Evolutionary conservation across 2,113 vertebrate genomes (phyloP), one percentile per base, ranked within the genome.

Genomic region (Oceanodroma tethys): DNA sequence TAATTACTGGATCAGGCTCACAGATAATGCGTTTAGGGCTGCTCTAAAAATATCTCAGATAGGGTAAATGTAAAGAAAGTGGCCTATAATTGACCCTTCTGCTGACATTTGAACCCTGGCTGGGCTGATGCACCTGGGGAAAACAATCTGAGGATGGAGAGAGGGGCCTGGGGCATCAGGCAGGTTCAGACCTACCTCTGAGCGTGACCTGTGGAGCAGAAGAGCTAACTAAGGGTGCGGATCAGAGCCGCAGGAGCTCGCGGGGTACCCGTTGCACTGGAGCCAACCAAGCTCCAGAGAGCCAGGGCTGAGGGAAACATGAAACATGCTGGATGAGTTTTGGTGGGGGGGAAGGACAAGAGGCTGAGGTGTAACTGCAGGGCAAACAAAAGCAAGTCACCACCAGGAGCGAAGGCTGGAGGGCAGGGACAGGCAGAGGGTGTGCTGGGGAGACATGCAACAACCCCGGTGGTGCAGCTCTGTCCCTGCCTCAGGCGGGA

Each of bases 31-130:
- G 2, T 92, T 97, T 92, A 97, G 68, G 75, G 79, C 85, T 88
- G 79, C 55, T 66, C 63, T 96, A 67, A 96, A 97, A 92, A 71
- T 72, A 59, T 86, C 71, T 88, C 71, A 92, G 85, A 86, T 62
- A 86, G 38, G 30, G 75, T 83, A 81, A 93, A 82, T 76, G 66
- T 88, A 96, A 96, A 97, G 71, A 94, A 86, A 90, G 62, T 58
- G 68, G 63, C 82, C 82, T 86, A 30, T 84, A 97, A 93, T 59
- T 95, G 90, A 88, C 71, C 72, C 16, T 95, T 80, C 82, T 93
- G 71, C 59, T 96, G 90, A 92, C 74, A 92, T 78, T 59, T 97
- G 88, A 94, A 88, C 74, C 8, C 85, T 63, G 47, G 11, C 45
- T 8, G 6, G 13, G 16, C 63, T 84, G 60, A 50, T 45, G 81